Base-by-base conservation (phyloP, 2,888 invertebrate species). In the Cephus spinipes region DNA sequence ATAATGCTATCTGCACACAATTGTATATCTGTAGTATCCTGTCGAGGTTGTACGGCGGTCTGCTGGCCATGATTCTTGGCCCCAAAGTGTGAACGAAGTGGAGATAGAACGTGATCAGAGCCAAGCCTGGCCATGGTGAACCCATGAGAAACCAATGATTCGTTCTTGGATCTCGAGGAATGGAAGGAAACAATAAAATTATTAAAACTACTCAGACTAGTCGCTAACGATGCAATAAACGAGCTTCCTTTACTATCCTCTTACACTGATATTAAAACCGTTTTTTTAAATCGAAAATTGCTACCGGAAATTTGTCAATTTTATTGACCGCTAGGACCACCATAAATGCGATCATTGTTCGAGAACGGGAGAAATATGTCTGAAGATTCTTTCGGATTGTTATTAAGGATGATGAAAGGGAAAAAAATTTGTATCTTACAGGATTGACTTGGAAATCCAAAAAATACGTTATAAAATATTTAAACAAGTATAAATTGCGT, bases 1-100 rank as follows among this genome's bases (percentile, higher is more conserved):
- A 95, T 15, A 93, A 83, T 0, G 93, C 3, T 23, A 96, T 94
- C 93, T 97, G 96, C 4, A 93, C 75, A 0, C 93, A 89, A 86
- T 97, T 96, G 87, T 96, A 96, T 0, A 93, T 86, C 79, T 95
- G 93, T 84, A 97, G 92, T 30, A 95, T 79, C 83, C 92, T 93
- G 33, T 95, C 93, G 68, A 97, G 86, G 77, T 96, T 93, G 82
- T 93, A 94, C 0, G 96, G 94, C 75, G 92, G 89, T 32, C 95
- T 92, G 79, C 94, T 92, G 78, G 93, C 93, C 97, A 97, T 97
- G 88, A 94, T 93, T 71, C 92, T 92, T 0, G 97, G 97, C 0
- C 97, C 97, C 88, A 94, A 92, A 86, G 94, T 94, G 34, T 94
- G 92, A 0, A 97, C 95, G 84, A 96, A 94, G 85, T 94, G 92